Base-by-base conservation (phyloP, 2,113 vertebrate genomes). In the Dinomys branickii region DNA sequence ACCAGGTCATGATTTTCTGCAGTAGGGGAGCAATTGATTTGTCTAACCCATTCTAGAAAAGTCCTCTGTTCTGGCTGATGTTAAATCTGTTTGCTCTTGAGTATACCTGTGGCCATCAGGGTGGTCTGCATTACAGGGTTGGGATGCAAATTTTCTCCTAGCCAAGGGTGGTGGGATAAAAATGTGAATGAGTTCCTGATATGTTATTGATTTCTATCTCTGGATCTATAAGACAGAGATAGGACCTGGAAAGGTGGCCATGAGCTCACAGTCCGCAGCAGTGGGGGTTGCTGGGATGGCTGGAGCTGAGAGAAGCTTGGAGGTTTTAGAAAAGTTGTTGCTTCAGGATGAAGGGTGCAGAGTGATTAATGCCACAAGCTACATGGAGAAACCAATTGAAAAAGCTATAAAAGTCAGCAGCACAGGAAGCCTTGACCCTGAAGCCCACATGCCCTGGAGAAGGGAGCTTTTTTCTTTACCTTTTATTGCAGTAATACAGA, bases 351-450 rank as follows among this genome's bases (percentile, higher is more conserved):
- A 87, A 89, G 33, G 65, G n/a, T 35, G 16, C 4, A 17, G 35
- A 73, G 58, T 95, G 92, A 92, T 88, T 38, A 92, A 95, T 78
- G 94, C 28, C 38, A 5, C 3, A n/a, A 41, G 88, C 41, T 83
- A n/a, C 44, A 9, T 14, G 54, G 95, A 94, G 71, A 28, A 78
- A 87, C 85, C 54, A 38, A 41, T 12, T 61, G 93, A 83, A 88
- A 90, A 94, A 82, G 65, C 95, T 73, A 52, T 96, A 88, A 82
- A 96, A 95, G 47, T 92, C 67, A 35, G n/a, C 17, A 4, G 81
- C 78, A 5, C 41, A 59, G 94, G 85, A 93, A 93, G 65, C 16
- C 0, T 41, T 94, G 87, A 90, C 85, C 87, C 75, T n/a, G 35
- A 87, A 87, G 61, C 86, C 67, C 33, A 54, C 30, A 56, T 17